Evolutionary conservation across 2,888 invertebrate genomes (phyloP).

Genomic region (Ectropis crepuscularia): DNA sequence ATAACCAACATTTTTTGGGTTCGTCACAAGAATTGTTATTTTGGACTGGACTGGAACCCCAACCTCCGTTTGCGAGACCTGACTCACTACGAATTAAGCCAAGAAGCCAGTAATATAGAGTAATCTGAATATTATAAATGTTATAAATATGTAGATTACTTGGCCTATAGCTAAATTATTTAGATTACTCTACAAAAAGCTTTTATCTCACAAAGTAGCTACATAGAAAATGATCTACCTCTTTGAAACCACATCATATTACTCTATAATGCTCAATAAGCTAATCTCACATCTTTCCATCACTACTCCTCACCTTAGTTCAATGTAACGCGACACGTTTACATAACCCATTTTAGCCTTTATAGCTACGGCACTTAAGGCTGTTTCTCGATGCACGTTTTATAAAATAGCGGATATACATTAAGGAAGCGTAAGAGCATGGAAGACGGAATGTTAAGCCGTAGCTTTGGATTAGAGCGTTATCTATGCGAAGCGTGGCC

Average conservation of each 20-base stretch:
- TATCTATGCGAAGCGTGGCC: conserved; percentile 35
- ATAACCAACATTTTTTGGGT: no score
- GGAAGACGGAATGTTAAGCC: conserved; percentile 51
- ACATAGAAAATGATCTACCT: not conserved
- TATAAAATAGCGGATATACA: conserved; percentile 43
- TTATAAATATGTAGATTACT: no score
- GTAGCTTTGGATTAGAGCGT: conserved; percentile 50
- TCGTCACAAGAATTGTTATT: no score
- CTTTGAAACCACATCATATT: conserved; percentile 14
- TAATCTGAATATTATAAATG: no score
- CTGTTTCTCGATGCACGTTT: conserved; percentile 29
- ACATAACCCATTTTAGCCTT: conserved; percentile 28
- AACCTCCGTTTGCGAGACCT: no score
- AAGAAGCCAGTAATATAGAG: no score
- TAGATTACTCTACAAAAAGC: no score
- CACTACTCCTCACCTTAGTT: conserved; percentile 33
- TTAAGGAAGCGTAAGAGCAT: conserved; percentile 47
- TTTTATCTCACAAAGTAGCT: not conserved
- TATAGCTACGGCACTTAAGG: conserved; percentile 15
- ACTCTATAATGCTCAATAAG: conserved; percentile 18
- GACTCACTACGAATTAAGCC: no score
- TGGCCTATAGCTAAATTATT: no score
- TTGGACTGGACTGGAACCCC: no score
- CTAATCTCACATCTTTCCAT: conserved; percentile 29
- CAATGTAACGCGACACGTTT: conserved; percentile 26